These are phyloP conservation scores for Leucophora obtusa DNA, from an alignment of 2,888 invertebrate species.

Conservation along the genomic window DNA sequence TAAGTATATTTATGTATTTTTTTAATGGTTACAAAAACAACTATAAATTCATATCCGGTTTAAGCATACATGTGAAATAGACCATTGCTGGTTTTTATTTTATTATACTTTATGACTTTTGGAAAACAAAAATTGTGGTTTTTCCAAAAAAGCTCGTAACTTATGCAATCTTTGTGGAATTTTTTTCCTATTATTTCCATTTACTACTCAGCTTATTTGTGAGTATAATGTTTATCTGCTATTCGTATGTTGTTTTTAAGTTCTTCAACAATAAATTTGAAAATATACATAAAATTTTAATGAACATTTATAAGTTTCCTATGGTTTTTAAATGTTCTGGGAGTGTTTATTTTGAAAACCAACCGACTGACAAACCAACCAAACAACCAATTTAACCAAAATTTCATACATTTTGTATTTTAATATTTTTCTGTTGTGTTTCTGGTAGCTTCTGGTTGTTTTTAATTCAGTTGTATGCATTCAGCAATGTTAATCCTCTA, in stretches of 20 bases:
- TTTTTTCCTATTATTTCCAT: no score
- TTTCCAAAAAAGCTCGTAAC: background rate
- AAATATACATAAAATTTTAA: slow-evolving; percentile 54
- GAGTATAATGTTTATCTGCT: background rate
- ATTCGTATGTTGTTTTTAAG: slow-evolving; percentile 7
- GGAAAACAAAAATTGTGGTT: background rate
- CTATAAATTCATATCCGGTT: background rate
- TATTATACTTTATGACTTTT: background rate
- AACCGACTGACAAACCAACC: slow-evolving; percentile 22
- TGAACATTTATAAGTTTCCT: slow-evolving; percentile 53
- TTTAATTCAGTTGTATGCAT: no score
- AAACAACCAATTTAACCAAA: slow-evolving; percentile 14
- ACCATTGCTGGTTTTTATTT: background rate
- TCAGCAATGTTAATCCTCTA: no score
- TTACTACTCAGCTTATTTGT: no score
- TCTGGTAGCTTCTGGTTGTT: no score
- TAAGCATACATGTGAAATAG: background rate
- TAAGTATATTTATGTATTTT: background rate
- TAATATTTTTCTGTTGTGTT: slow-evolving; percentile 13
- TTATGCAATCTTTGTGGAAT: no score
- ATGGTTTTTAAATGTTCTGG: slow-evolving; percentile 29
- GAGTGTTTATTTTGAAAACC: slow-evolving; percentile 8
- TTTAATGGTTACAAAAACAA: background rate
- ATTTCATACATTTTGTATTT: slow-evolving; percentile 33
- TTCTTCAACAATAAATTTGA: slow-evolving; percentile 33